These are phyloP conservation scores for Brachionus plicatilis DNA, from an alignment of 1,140 invertebrate species.

Conservation along the genomic window DNA sequence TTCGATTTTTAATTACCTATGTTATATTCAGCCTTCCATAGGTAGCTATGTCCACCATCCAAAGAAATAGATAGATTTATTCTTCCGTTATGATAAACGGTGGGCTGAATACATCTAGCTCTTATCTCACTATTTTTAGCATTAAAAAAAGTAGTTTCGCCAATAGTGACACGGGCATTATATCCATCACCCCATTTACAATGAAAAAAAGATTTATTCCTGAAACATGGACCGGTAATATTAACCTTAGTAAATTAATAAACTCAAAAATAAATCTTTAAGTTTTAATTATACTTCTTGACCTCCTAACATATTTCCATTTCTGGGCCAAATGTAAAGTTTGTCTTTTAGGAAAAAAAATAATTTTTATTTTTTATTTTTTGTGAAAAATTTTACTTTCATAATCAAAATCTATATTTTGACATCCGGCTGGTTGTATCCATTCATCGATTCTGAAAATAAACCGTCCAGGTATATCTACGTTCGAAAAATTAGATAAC, in stretches of 20 bases:
- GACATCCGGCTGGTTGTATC: slow-evolving; percentile 80
- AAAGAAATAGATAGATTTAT: slow-evolving; percentile 38
- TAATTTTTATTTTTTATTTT: not conserved
- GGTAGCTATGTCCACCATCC: not conserved
- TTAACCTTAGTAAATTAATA: slow-evolving; percentile 57
- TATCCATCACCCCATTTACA: slow-evolving; percentile 38
- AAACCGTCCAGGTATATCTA: slow-evolving; percentile 78
- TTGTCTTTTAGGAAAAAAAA: slow-evolving; percentile 44
- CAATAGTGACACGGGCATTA: not conserved
- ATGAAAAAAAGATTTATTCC: not conserved
- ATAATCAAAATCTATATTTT: slow-evolving; percentile 46
- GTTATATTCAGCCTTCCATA: slow-evolving; percentile 29
- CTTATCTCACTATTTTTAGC: not conserved
- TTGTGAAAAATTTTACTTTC: slow-evolving; percentile 5
- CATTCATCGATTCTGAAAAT: slow-evolving; percentile 90
- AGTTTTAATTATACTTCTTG: slow-evolving; percentile 64
- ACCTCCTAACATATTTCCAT: slow-evolving; percentile 90
- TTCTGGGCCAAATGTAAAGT: slow-evolving; percentile 81
- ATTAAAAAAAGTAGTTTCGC: slow-evolving; percentile 24
- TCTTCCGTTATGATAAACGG: slow-evolving; percentile 19
- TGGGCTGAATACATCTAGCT: slow-evolving; percentile 33
- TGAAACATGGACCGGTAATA: slow-evolving; percentile 86
- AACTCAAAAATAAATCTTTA: not conserved
- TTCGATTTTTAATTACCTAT: not conserved
- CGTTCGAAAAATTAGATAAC: slow-evolving; percentile 64